Conservation (phyloP, 2,797 vertebrate genomes). For the Muraenolepis orangiensis region DNA sequence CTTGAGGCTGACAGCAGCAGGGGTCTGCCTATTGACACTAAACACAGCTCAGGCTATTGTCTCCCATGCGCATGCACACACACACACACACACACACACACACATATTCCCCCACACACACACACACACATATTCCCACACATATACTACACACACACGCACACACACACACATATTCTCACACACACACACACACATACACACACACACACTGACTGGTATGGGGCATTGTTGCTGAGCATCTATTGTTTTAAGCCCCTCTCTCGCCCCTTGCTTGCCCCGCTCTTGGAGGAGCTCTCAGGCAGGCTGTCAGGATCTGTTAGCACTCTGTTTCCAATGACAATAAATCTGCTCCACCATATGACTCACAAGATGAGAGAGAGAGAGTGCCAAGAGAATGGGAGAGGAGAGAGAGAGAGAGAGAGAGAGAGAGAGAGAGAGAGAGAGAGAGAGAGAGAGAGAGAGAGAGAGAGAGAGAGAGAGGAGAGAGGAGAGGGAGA, state of each 20-base stretch:
- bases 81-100: neutral
- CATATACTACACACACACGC: no score
- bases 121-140: neutral
- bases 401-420: neutral
- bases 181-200: neutral
- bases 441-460: neutral
- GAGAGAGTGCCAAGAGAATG: neutral
- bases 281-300: neutral
- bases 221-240: neutral
- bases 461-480: neutral
- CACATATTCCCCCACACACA: neutral
- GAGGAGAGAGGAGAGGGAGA: neutral
- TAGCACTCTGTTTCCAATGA: slow-evolving; percentile 4
- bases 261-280: neutral
- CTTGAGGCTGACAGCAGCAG: neutral
- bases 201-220: neutral
- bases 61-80: neutral
- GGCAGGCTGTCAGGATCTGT: slow-evolving; percentile 2
- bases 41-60: neutral
- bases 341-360: slow-evolving; percentile 8
- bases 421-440: neutral
- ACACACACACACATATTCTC: neutral
- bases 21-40: slow-evolving; percentile 2
- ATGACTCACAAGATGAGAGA: neutral
- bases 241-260: neutral